phyloP scores from a whole-genome alignment of 2,888 invertebrate genomes.

The Amphipoea oculea region DNA sequence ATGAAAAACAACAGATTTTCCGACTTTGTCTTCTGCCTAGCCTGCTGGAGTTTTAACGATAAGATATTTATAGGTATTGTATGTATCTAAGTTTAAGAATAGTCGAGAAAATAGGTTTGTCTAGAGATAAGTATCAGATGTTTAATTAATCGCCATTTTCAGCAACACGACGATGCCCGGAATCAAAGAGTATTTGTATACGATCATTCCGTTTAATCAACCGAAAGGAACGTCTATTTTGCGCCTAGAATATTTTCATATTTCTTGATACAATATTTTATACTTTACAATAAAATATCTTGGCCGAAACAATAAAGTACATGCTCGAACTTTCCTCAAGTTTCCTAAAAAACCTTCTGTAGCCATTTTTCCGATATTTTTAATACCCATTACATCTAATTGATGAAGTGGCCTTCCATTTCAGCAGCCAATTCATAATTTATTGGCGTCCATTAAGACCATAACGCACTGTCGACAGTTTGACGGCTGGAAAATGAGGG shows the following conservation, averaged over 20 bases:
- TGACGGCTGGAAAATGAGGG: slow-evolving; percentile 31
- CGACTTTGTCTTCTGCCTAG: neutral
- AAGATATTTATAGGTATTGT: slow-evolving; percentile 6
- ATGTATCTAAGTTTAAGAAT: neutral
- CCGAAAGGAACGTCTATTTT: neutral
- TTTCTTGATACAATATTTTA: neutral
- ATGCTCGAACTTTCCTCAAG: neutral
- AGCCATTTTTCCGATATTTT: neutral
- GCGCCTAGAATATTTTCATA: neutral
- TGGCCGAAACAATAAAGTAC: neutral
- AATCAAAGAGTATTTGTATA: slow-evolving; percentile 6
- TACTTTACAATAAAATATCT: neutral
- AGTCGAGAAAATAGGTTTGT: neutral
- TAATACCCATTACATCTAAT: slow-evolving; percentile 24
- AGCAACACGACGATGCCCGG: neutral
- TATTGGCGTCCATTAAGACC: slow-evolving; percentile 48
- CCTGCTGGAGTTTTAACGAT: neutral
- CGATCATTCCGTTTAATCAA: slow-evolving; percentile 7
- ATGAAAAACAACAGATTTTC: neutral
- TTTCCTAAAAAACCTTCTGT: neutral
- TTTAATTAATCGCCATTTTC: slow-evolving; percentile 17
- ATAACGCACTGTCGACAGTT: slow-evolving; percentile 54
- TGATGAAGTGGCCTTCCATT: slow-evolving; percentile 17
- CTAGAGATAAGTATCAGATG: neutral
- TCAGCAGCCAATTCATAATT: slow-evolving; percentile 46